phyloP scores from a whole-genome alignment of 1,140 invertebrate species.

The Galleria mellonella region DNA sequence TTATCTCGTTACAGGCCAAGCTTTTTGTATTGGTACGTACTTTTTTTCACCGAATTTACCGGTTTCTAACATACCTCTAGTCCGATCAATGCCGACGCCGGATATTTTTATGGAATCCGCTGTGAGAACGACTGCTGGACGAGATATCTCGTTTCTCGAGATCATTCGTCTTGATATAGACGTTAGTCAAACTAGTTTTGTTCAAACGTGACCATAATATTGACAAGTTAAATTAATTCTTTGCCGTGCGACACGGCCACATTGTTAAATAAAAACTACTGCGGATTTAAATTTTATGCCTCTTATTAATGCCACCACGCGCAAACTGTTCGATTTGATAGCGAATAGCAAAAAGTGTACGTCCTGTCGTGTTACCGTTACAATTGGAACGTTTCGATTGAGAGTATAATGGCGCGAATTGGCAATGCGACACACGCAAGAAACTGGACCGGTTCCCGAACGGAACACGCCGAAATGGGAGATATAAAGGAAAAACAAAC shows the following conservation, averaged over 20 bases:
- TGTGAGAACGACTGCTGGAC: slow-evolving; percentile 30
- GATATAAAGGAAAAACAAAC: slow-evolving; percentile 43
- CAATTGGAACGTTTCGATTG: slow-evolving; percentile 11
- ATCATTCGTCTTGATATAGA: slow-evolving; percentile 46
- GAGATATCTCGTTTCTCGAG: slow-evolving; percentile 43
- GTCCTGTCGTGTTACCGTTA: slow-evolving; percentile 39
- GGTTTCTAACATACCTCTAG: slow-evolving; percentile 20
- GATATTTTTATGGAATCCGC: slow-evolving; percentile 46
- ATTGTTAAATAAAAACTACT: slow-evolving; percentile 24
- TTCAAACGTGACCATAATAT: slow-evolving; percentile 43
- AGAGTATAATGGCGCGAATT: slow-evolving; percentile 40
- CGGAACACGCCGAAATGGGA: slow-evolving; percentile 41
- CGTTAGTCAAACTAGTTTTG: slow-evolving; percentile 30
- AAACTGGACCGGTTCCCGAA: slow-evolving; percentile 33
- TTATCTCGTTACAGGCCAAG: slow-evolving; percentile 40
- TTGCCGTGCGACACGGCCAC: slow-evolving; percentile 18
- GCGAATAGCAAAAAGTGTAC: slow-evolving; percentile 29
- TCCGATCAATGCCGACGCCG: slow-evolving; percentile 18
- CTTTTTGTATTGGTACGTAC: slow-evolving; percentile 31
- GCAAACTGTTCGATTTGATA: slow-evolving; percentile 26
- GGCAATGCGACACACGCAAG: slow-evolving; percentile 48
- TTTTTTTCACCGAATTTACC: slow-evolving; percentile 36
- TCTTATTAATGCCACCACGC: slow-evolving; percentile 13
- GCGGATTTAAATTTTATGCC: slow-evolving; percentile 39
- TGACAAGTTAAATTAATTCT: slow-evolving; percentile 43